Percentiles rank a stretch among this genome's conserved stretches.
phyloP scores from a whole-genome alignment of 2,888 invertebrate genomes.

The Aricia artaxerxes region DNA sequence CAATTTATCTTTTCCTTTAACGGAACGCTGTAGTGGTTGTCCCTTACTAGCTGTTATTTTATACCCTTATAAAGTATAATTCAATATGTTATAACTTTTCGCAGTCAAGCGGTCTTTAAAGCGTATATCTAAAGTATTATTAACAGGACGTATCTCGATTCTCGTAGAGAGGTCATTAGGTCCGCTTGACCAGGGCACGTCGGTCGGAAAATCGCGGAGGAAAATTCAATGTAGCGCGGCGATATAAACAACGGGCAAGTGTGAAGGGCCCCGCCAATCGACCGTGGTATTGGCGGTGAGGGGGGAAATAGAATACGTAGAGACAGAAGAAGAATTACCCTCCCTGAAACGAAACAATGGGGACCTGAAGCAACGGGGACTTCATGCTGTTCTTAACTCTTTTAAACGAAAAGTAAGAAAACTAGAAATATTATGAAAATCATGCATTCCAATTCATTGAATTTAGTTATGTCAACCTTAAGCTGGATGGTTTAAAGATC shows the following conservation, averaged over 20 bases:
- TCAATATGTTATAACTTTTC: not conserved
- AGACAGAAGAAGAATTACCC: not conserved
- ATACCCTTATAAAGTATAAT: not conserved
- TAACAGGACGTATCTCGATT: not conserved
- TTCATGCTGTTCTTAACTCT: too few species aligned
- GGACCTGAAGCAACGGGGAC: too few species aligned
- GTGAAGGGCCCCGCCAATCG: not conserved
- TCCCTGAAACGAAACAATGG: too few species aligned
- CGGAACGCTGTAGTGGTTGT: too few species aligned
- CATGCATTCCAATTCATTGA: too few species aligned
- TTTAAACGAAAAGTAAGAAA: too few species aligned
- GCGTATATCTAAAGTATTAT: not conserved
- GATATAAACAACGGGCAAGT: constrained; percentile 10
- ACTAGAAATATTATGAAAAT: too few species aligned
- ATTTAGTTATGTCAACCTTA: too few species aligned
- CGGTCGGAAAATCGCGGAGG: not conserved
- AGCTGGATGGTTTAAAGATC: too few species aligned
- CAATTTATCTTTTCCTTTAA: too few species aligned
- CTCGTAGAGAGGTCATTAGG: not conserved
- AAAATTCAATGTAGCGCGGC: constrained; percentile 19
- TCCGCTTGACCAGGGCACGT: not conserved
- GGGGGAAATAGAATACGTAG: not conserved
- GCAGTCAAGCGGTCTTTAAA: not conserved
- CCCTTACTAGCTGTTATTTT: too few species aligned
- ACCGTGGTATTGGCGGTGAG: constrained; percentile 13